Base-by-base conservation (phyloP, 37 sponge, comb jelly and placozoan species). In the Halichondria panicea region DNA sequence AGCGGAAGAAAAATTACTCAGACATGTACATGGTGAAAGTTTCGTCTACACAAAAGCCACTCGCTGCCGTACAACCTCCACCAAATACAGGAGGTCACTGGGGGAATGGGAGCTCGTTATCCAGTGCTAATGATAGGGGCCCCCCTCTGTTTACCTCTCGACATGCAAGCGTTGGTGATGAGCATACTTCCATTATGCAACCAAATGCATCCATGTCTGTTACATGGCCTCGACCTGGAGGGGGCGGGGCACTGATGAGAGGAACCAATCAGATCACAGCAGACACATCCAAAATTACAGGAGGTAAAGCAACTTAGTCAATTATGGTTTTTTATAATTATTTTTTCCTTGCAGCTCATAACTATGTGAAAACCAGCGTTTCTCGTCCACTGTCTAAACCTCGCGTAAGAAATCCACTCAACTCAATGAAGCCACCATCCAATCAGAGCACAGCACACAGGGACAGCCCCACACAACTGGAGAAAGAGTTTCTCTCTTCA, bases 381-480 rank as follows among this genome's bases (percentile, higher is more conserved):
- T 57, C 57, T 42, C 84, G 85, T 15, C 90, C 90, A 22, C 65
- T 66, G 31, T 84, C 85, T 0, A 89, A 89, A 67, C 90, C 90
- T 0, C 60, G 79, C 33, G 90, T 84, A 25, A 74, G 79, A 53
- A 84, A 89, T 69, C 90, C 90, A 19, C 74, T 89, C 80, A 44
- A 61, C 40, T 78, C 66, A 18, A 39, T 69, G 37, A 68, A 76
- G 70, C 56, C 12, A 5, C 42, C 35, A 38, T 40, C 54, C 27
- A 32, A 43, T 15, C n/a, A 40, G 41, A 32, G 76, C 25, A 25
- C 1, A 4, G 28, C 4, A 46, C 56, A 66, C 28, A 66, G n/a
- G 19, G 42, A 74, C 39, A 86, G 80, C 60, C 87, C 87, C 1
- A 80, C 81, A n/a, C 75, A 46, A 22, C 32, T 73, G 21, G 87